Base-by-base conservation (phyloP, 2,888 invertebrate species). In the Apoderus coryli region DNA sequence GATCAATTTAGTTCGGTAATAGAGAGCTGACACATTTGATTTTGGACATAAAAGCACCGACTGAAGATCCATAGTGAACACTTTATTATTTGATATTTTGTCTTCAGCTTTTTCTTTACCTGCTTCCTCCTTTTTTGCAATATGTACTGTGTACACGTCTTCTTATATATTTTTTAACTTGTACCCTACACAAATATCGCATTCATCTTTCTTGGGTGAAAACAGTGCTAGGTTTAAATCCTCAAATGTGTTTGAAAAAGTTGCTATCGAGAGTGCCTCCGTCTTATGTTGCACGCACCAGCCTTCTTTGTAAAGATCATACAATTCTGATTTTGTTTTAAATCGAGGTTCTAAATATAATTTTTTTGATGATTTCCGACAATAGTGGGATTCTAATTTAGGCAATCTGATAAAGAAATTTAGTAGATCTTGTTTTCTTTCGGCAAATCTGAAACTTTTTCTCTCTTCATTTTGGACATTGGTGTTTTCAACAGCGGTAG, bases 41-140 rank as follows among this genome's bases (percentile, higher is more conserved):
- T 32, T 32, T 6, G 33, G 35, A 10, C 27, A 33, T 11, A 39
- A 14, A 9, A 38, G 28, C 9, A 40, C 38, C 9, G 29, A 35
- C 22, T 35, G 32, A 7, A 37, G 15, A 13, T 40, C 37, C 36
- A 40, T 33, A 9, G 31, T 30, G 6, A 35, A 37, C 10, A 31
- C 34, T 14, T 27, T 14, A 25, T 24, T 29, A 11, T 34, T 11
- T 25, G 24, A 19, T 16, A 31, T 13, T 34, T 34, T 40, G 19
- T 37, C 36, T 15, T 14, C 10, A 15, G 26, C 22, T 31, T 35
- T 33, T 28, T 31, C 37, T 13, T 25, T 23, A 24, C 31, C 30
- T 22, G 32, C 32, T 33, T 33, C 25, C n/a, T n/a, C n/a, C n/a
- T n/a, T n/a, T n/a, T n/a, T n/a, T n/a, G n/a, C n/a, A n/a, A n/a